A percentile compares a stretch with the other conserved stretches of the same genome.
Conservation (phyloP, 1,140 invertebrate genomes). For the Papilio glaucus region DNA sequence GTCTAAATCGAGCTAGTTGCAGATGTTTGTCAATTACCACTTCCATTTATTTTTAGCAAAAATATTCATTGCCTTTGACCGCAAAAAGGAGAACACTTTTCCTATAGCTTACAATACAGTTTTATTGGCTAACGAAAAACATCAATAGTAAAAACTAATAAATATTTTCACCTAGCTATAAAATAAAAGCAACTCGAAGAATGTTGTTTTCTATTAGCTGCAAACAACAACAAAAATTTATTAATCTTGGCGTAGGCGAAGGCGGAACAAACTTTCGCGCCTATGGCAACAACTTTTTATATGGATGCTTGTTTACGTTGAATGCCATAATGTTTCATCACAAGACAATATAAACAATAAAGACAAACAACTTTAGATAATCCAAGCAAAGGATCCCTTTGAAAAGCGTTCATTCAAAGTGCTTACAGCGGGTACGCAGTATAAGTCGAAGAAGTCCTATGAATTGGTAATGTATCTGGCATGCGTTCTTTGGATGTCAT, state of each 20-base stretch:
- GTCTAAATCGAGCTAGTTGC: no score
- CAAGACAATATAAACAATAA: background rate
- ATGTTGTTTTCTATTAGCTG: background rate
- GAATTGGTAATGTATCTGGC: no score
- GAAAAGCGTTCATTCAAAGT: background rate
- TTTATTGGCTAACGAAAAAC: background rate
- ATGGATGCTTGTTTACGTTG: background rate
- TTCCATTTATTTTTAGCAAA: no score
- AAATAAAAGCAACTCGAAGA: background rate
- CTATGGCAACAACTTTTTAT: background rate
- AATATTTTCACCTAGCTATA: background rate
- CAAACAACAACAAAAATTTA: background rate
- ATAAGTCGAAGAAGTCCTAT: no score
- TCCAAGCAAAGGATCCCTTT: background rate
- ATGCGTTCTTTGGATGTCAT: no score
- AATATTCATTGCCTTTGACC: no score
- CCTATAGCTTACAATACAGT: no score
- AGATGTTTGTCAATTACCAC: no score
- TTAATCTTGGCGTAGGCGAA: background rate
- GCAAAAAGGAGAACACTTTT: no score
- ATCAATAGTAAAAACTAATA: background rate
- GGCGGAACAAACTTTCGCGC: background rate
- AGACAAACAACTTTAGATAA: background rate
- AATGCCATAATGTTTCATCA: constrained; percentile 10
- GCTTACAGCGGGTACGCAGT: no score